These are phyloP conservation scores for Rutpela maculata DNA, from an alignment of 2,888 invertebrate species.

Conservation along the genomic window DNA sequence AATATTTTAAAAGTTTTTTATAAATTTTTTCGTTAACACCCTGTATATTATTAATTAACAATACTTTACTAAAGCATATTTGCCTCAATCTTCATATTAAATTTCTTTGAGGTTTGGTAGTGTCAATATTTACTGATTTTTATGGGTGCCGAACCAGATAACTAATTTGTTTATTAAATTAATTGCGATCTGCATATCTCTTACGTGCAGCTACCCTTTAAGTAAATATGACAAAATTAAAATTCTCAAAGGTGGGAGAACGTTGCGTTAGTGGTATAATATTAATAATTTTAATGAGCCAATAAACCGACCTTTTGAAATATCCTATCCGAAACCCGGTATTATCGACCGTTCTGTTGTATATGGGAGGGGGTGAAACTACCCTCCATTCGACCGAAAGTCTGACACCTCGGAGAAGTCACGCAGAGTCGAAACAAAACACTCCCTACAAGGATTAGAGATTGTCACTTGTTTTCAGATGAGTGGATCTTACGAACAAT, in stretches of 20 bases:
- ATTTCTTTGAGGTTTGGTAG: too few species aligned
- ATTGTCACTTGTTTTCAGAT: constrained; percentile 69
- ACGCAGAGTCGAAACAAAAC: constrained; percentile 69
- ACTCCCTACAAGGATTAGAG: constrained; percentile 69
- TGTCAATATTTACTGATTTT: too few species aligned
- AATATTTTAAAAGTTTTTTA: too few species aligned
- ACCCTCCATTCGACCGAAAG: constrained; percentile 58
- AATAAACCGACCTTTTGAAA: constrained; percentile 68
- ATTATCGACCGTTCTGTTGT: constrained; percentile 66
- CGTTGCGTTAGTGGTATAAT: constrained; percentile 36
- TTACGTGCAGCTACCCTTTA: neutral
- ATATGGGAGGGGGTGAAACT: constrained; percentile 48
- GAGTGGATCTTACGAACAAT: constrained; percentile 68
- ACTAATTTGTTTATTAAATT: too few species aligned
- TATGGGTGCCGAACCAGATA: too few species aligned
- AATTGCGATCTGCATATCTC: neutral
- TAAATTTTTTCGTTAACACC: neutral
- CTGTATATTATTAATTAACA: constrained; percentile 1
- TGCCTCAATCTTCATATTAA: too few species aligned
- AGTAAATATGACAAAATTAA: neutral
- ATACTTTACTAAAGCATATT: too few species aligned
- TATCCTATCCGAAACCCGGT: constrained; percentile 67
- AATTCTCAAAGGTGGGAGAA: constrained; percentile 5
- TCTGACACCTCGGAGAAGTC: constrained; percentile 68
- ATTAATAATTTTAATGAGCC: constrained; percentile 67